Conservation (phyloP, 1,140 invertebrate genomes). For the Drosophila malerkotliana region DNA sequence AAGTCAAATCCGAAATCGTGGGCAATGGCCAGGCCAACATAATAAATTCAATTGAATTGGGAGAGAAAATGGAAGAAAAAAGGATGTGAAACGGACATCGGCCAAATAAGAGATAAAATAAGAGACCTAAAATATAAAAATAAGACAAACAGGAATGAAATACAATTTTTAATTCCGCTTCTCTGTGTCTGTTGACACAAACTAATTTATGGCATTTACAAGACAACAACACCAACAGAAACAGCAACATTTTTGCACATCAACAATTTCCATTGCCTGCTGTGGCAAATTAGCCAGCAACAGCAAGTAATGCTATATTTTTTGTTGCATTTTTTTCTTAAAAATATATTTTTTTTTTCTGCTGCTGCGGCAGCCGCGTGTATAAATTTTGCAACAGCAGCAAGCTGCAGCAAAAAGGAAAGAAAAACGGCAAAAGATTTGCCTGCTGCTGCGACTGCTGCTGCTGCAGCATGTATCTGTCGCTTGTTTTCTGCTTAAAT, state of each 20-base stretch:
- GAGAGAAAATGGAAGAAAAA: conserved; percentile 24
- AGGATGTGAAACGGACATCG: conserved; percentile 32
- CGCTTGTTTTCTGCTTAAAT: conserved; percentile 80
- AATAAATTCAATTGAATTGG: conserved; percentile 64
- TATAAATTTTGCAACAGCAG: conserved; percentile 75
- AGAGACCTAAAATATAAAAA: conserved; percentile 39
- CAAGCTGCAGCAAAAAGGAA: conserved; percentile 34
- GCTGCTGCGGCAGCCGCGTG: conserved; percentile 55
- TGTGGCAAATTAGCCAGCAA: conserved; percentile 75
- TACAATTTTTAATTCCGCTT: conserved; percentile 67
- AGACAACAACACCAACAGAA: conserved; percentile 52
- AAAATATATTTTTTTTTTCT: conserved; percentile 11
- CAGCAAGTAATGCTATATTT: conserved; percentile 49
- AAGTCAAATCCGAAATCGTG: conserved; percentile 34
- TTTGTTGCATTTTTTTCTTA: conserved; percentile 36
- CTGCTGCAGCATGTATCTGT: conserved; percentile 73
- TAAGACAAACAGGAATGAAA: conserved; percentile 23
- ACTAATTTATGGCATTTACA: conserved; percentile 82
- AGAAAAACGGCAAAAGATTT: conserved; percentile 67
- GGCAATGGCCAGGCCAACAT: conserved; percentile 49
- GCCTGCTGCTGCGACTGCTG: conserved; percentile 39
- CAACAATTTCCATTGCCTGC: conserved; percentile 77
- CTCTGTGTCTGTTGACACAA: conserved; percentile 69
- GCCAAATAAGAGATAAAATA: conserved; percentile 9
- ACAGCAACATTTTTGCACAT: conserved; percentile 69